Evolutionary conservation across 2,113 vertebrate species (phyloP).

Genomic region (Gallinago media): DNA sequence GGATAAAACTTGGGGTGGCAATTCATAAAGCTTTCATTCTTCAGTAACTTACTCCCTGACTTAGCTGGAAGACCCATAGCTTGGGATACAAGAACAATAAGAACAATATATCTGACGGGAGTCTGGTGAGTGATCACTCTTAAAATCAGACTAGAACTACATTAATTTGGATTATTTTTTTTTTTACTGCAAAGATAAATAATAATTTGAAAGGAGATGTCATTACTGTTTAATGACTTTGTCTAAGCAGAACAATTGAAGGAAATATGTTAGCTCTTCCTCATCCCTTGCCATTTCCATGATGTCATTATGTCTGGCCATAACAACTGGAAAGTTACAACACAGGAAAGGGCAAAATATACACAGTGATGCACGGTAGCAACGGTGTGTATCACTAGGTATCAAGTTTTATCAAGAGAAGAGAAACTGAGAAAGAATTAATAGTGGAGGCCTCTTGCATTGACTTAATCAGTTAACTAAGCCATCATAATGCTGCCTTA

Average conservation of each 20-base stretch:
- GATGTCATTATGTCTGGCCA: constrained; percentile 51
- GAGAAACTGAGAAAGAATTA: background rate
- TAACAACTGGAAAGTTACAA: constrained; percentile 40
- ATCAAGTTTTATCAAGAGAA: background rate
- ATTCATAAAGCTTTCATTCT: background rate
- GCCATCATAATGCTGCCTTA: background rate
- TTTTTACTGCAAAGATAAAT: constrained; percentile 27
- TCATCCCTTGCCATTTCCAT: constrained; percentile 48
- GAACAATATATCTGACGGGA: background rate
- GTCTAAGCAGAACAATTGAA: constrained; percentile 59
- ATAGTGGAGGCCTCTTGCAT: background rate
- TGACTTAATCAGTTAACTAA: background rate
- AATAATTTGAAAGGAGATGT: constrained; percentile 59
- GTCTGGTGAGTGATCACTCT: background rate
- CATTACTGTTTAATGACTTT: constrained; percentile 58
- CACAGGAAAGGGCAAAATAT: background rate
- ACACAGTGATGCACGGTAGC: background rate
- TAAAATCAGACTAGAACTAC: background rate
- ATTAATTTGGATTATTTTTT: constrained; percentile 3
- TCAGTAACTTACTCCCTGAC: background rate
- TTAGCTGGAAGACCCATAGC: background rate
- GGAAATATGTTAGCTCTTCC: constrained; percentile 63
- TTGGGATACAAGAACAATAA: background rate
- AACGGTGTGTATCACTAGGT: accelerated
- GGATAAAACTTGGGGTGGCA: background rate